Evolutionary conservation across 2,888 invertebrate species (phyloP).

Genomic region (Polymixis lichenea): DNA sequence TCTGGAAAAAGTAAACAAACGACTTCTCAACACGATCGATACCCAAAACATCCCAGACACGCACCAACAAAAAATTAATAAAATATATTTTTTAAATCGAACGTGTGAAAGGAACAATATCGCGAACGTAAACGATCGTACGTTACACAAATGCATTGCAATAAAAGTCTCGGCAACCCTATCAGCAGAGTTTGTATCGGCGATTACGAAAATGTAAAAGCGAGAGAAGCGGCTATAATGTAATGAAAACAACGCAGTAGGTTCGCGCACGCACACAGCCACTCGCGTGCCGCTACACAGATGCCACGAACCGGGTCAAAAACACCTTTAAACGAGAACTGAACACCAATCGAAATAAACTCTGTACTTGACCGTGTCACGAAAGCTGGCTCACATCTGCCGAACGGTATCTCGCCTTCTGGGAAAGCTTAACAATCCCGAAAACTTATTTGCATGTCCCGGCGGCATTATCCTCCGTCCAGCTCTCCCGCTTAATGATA

Average conservation of each 20-base stretch:
- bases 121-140: conserved; percentile 62
- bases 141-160: conserved; percentile 69
- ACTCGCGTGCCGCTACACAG: conserved; percentile 72
- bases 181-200: conserved; percentile 82
- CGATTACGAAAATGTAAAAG: conserved; percentile 89
- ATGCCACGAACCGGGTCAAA: conserved; percentile 87
- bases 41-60: conserved; percentile 51
- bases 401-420: conserved; percentile 89
- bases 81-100: conserved; percentile 43
- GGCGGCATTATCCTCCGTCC: conserved; percentile 83
- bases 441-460: conserved; percentile 89
- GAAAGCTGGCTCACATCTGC: conserved; percentile 86
- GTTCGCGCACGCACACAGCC: conserved; percentile 81
- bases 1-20: conserved; percentile 81
- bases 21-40: conserved; percentile 67
- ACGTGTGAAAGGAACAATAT: conserved; percentile 69
- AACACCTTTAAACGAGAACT: conserved; percentile 89
- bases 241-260: conserved; percentile 87
- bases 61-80: conserved; percentile 48
- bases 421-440: conserved; percentile 88
- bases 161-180: conserved; percentile 82
- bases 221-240: conserved; percentile 88
- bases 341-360: conserved; percentile 87
- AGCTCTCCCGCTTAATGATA: conserved; percentile 84
- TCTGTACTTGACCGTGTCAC: conserved; percentile 89